Evolutionary conservation across 23 tunicate species (phyloP).

Genomic region (Styela clava): DNA sequence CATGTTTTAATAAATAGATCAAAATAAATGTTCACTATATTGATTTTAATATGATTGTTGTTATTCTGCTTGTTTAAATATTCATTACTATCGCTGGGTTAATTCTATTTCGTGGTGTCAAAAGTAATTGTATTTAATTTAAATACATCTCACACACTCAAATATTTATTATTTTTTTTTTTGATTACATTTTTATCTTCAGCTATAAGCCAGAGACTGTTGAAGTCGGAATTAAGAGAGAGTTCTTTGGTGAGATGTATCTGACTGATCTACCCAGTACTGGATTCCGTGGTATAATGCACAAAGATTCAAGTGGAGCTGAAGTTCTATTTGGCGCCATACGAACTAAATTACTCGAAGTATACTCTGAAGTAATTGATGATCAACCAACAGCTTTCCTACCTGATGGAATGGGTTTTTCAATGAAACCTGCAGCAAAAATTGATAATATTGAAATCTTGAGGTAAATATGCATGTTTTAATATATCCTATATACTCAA

Average conservation of each 20-base stretch:
- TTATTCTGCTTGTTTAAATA: no score
- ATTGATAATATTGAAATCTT: slow-evolving; percentile 20
- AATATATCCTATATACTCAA: no score
- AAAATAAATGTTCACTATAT: no score
- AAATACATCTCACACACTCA: no score
- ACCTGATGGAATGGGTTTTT: neutral
- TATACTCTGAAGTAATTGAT: neutral
- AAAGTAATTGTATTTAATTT: no score
- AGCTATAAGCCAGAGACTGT: slow-evolving; percentile 22
- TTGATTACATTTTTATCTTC: no score
- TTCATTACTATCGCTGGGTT: no score
- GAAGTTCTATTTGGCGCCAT: slow-evolving; percentile 8
- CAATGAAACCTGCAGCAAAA: neutral
- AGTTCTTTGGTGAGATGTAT: slow-evolving; percentile 42
- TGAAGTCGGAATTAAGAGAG: slow-evolving; percentile 33
- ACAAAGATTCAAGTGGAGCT: neutral
- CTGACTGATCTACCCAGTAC: slow-evolving; percentile 33
- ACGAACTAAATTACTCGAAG: slow-evolving; percentile 10
- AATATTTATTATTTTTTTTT: no score
- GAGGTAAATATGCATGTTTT: neutral
- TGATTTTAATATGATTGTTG: no score
- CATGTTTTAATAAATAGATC: no score
- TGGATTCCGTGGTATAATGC: slow-evolving; percentile 1
- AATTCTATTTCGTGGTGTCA: no score
- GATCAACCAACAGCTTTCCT: neutral